Base-by-base conservation (phyloP, 2,797 vertebrate species). In the Bovichtus variegatus region DNA sequence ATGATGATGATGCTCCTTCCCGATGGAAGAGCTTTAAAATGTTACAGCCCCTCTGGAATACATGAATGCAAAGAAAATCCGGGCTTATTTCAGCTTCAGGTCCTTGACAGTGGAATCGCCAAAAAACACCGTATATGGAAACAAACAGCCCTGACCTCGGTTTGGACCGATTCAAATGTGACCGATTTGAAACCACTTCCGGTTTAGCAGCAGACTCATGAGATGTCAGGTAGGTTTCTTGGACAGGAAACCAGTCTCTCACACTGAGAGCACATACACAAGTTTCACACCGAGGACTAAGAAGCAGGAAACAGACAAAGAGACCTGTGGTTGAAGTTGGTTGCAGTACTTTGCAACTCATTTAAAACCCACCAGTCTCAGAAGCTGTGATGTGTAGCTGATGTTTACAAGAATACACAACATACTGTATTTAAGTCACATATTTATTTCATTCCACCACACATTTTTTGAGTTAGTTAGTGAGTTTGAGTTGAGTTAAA, bases 141-240 rank as follows among this genome's bases (percentile, higher is more conserved):
- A 29, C 29, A 29, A 29, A 34, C 31, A 34, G 46, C 36, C 12
- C 11, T 47, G 27, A 12, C 29, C 15, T 47, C 12, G 36, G n/a
- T 3, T 18, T 16, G 6, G 27, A 25, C 13, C n/a, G n/a, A n/a
- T n/a, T n/a, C n/a, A n/a, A n/a, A n/a, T n/a, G n/a, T n/a, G n/a
- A n/a, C 74, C 80, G 69, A 41, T 62, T 67, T 83, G 38, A 89
- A 83, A 88, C 84, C 78, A 82, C 73, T 83, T 83, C 76, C 81
- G 76, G 83, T 82, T 81, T 5, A 25, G 40, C 43, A n/a, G 53
- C 19, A 53, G 8, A 49, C 18, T 60, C 55, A 34, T 58, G 41
- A 49, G 51, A 63, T 36, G 38, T 73, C 11, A 4, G 43, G 13
- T 23, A 10, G 40, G 78, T 78, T 50, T 64, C 83, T 64, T 80